Conservation (phyloP, 2,888 invertebrate species). For the Mellilla xanthometata region DNA sequence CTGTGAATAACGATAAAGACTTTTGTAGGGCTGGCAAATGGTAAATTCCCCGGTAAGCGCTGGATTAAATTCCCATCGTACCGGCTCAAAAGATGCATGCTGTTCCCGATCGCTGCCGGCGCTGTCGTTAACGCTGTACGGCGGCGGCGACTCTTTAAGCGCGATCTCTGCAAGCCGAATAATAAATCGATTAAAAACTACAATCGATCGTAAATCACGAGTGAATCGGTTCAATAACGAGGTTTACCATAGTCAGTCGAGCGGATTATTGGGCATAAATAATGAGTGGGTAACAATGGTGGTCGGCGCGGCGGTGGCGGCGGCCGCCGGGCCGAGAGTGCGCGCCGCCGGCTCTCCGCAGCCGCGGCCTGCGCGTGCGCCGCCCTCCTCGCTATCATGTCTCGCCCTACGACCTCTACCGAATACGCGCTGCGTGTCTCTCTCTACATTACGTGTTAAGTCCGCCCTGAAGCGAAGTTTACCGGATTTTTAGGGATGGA, state of each 20-base stretch:
- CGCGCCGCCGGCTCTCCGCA: slow-evolving; percentile 21
- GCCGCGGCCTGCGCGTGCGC: neutral
- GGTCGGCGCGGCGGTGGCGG: slow-evolving; percentile 43
- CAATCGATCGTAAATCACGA: slow-evolving; percentile 50
- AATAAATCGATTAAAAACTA: slow-evolving; percentile 46
- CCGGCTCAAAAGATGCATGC: slow-evolving; percentile 45
- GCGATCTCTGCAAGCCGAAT: slow-evolving; percentile 62
- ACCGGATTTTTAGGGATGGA: no score
- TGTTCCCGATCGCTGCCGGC: slow-evolving; percentile 37
- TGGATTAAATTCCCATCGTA: slow-evolving; percentile 35
- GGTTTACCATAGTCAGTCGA: slow-evolving; percentile 55
- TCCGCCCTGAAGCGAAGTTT: no score
- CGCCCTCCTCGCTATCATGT: slow-evolving; percentile 2
- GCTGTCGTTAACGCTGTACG: slow-evolving; percentile 63
- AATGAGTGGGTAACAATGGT: slow-evolving; percentile 44
- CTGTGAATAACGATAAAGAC: slow-evolving; percentile 42
- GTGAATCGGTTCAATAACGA: slow-evolving; percentile 48
- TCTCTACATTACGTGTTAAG: no score
- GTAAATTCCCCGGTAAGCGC: neutral
- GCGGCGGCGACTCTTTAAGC: slow-evolving; percentile 69
- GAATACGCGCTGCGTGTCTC: no score
- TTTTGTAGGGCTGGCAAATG: slow-evolving; percentile 1
- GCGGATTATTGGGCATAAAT: slow-evolving; percentile 58
- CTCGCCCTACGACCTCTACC: neutral
- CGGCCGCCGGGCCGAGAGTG: slow-evolving; percentile 43